Evolutionary conservation across 1,140 invertebrate genomes (phyloP).

Genomic region (Hyles euphorbiae): DNA sequence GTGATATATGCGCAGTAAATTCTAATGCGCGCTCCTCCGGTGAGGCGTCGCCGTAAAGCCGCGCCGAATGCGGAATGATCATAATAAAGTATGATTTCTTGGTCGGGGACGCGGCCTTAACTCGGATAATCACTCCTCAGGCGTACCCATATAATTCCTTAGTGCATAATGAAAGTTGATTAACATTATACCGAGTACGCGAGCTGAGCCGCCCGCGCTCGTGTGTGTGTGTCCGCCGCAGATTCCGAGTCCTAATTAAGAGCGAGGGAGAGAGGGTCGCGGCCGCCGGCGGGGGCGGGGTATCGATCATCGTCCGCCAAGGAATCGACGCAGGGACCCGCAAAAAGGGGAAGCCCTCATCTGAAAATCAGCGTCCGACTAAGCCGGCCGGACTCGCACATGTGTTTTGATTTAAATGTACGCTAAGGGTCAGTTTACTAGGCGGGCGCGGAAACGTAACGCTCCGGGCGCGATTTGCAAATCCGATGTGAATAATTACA

Average conservation of each 20-base stretch:
- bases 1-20: conserved; percentile 69
- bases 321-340: conserved; percentile 71
- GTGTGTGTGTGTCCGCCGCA: conserved; percentile 73
- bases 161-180: conserved; percentile 75
- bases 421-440: conserved; percentile 68
- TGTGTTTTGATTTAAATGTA: conserved; percentile 73
- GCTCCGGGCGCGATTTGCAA: conserved; percentile 68
- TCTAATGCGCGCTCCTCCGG: conserved; percentile 56
- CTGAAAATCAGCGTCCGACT: conserved; percentile 68
- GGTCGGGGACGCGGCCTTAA: conserved; percentile 65
- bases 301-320: conserved; percentile 71
- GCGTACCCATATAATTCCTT: conserved; percentile 74
- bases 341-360: conserved; percentile 72
- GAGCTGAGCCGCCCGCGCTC: conserved; percentile 25
- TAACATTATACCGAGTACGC: conserved; percentile 57
- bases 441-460: conserved; percentile 56
- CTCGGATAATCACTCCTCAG: conserved; percentile 72
- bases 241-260: conserved; percentile 76
- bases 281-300: conserved; percentile 61
- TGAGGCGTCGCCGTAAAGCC: conserved; percentile 54
- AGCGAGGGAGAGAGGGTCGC: conserved; percentile 58
- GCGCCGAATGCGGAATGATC: conserved; percentile 50
- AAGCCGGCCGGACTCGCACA: conserved; percentile 65
- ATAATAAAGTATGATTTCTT: conserved; percentile 75
- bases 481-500: conserved; percentile 75